Base-by-base conservation (phyloP, 1,140 invertebrate species). In the Coenobita brevimanus region DNA sequence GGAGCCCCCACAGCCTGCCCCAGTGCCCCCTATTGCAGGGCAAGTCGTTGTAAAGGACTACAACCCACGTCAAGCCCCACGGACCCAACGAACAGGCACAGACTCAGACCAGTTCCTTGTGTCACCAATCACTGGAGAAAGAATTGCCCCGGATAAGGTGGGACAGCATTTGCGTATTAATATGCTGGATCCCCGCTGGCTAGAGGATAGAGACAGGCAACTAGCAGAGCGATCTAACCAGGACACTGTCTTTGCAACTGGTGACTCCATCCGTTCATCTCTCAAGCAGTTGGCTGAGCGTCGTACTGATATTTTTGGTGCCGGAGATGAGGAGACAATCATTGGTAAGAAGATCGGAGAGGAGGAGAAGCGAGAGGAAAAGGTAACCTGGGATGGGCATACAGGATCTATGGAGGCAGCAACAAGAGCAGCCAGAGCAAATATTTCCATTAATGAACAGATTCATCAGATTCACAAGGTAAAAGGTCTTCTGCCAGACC, bases 311-410 rank as follows among this genome's bases (percentile, higher is more conserved):
- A 99, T 99, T 93, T 99, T 99, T 92, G 99, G 99, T 94, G 96
- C 97, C 83, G 99, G 98, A 89, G 97, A 97, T 91, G 98, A 99
- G 92, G 99, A 99, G 94, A 99, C 98, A 0, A 97, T 97, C 1
- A 99, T 99, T 92, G 99, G 99, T 95, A 98, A 99, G 93, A 99
- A 99, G 93, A 97, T 99, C 90, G 99, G 99, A 10, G 98, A 99
- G 92, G 98, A 99, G 91, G 98, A 96, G 92, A 96, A 95, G 89
- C 95, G 95, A 90, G 96, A 97, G 92, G 97, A 98, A 91, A 97
- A 94, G 92, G 92, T 93, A 89, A 90, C 87, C 13, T 99, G 98
- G 98, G 98, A 99, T 93, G 98, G 98, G n/a, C 98, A 99, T 92
- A 98, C 97, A 0, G 97, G 97, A 0, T 97, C 96, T 92, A 95